Conservation (phyloP, 2,888 invertebrate species). For the Lobophora halterata region DNA sequence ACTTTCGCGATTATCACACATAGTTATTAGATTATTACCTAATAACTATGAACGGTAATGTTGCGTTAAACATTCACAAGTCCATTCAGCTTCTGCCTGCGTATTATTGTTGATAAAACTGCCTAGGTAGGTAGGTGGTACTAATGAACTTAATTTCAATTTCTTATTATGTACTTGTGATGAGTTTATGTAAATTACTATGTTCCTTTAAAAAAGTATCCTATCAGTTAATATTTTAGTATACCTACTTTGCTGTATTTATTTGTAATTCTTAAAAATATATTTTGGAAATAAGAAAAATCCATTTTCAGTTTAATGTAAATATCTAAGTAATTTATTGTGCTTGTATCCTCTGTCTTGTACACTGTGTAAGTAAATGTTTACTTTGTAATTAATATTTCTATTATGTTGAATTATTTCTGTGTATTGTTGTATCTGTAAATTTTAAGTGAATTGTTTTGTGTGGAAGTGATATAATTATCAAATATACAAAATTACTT, state of each 20-base stretch:
- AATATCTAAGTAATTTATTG: slow-evolving; percentile 31
- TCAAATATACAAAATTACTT: slow-evolving; percentile 78
- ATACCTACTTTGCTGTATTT: slow-evolving; percentile 15
- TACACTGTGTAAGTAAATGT: slow-evolving; percentile 56
- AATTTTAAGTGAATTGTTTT: slow-evolving; percentile 75
- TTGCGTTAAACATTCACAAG: background rate
- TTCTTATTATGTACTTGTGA: slow-evolving; percentile 18
- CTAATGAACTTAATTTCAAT: slow-evolving; percentile 17
- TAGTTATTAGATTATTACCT: too few species aligned
- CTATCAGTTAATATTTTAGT: slow-evolving; percentile 14
- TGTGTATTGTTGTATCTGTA: slow-evolving; percentile 70
- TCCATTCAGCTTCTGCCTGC: slow-evolving; percentile 13
- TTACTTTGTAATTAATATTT: slow-evolving; percentile 67
- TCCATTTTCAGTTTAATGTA: slow-evolving; percentile 21
- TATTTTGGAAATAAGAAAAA: slow-evolving; percentile 13
- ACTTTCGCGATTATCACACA: too few species aligned
- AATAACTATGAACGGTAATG: slow-evolving; percentile 12
- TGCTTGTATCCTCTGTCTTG: slow-evolving; percentile 59
- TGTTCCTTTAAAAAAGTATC: slow-evolving; percentile 27
- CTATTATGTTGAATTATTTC: slow-evolving; percentile 72
- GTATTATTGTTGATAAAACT: slow-evolving; percentile 11
- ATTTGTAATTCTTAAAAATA: slow-evolving; percentile 20
- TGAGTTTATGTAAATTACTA: slow-evolving; percentile 23
- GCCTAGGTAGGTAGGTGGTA: too few species aligned
- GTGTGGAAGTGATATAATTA: slow-evolving; percentile 74